Percentiles rank a stretch among this genome's conserved stretches.
Conservation (phyloP, 2,888 invertebrate species). For the Drosophila dives region DNA sequence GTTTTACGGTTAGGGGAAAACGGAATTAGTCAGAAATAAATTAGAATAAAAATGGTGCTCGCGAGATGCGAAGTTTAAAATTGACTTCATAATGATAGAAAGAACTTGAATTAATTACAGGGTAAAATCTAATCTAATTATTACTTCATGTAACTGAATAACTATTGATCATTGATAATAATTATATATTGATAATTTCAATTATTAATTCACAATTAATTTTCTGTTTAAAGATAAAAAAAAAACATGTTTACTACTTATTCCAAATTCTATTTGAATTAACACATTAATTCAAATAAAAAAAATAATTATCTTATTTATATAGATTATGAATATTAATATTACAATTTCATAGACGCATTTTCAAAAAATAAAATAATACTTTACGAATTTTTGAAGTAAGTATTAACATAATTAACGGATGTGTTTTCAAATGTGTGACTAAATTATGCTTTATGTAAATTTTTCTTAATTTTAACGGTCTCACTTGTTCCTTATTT, state of each 20-base stretch:
- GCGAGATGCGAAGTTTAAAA: neutral
- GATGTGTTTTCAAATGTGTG: neutral
- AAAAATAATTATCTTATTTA: neutral
- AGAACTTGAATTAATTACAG: neutral
- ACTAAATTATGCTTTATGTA: neutral
- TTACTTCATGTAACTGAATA: neutral
- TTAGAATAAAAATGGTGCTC: neutral
- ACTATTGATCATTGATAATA: neutral
- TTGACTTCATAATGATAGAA: neutral
- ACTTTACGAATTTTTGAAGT: neutral
- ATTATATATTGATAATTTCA: no score
- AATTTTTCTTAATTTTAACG: rapidly evolving
- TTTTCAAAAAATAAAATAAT: neutral
- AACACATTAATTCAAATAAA: neutral
- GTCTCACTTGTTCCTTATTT: no score
- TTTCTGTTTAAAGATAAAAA: neutral
- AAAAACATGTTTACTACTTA: neutral
- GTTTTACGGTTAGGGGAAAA: neutral
- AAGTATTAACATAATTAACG: neutral
- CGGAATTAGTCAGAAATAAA: neutral
- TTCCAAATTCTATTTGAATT: neutral
- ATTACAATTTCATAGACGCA: neutral
- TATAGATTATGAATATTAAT: neutral
- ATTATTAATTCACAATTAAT: neutral
- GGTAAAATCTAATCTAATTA: neutral